phyloP scores from a whole-genome alignment of 2,888 invertebrate species.

The Rhagium mordax region DNA sequence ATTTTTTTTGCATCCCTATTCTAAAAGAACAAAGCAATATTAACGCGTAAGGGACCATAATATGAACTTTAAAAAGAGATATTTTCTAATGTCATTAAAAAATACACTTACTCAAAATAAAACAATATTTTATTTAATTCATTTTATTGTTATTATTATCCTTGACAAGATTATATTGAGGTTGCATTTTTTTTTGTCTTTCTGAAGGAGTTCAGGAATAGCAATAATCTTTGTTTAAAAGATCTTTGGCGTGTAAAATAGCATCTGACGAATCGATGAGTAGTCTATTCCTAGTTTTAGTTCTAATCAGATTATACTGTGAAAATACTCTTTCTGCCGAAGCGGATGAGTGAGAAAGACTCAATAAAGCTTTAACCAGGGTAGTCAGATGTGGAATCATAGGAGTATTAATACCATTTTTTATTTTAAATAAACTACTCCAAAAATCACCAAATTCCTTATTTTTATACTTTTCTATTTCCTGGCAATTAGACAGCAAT shows the following conservation, averaged over 20 bases:
- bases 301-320: not conserved
- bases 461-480: not conserved
- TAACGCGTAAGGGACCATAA: no score
- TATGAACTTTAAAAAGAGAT: no score
- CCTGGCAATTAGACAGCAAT: not conserved
- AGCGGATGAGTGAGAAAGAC: not conserved
- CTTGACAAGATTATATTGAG: no score
- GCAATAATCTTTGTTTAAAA: not conserved
- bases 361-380: not conserved
- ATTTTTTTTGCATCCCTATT: no score
- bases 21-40: no score
- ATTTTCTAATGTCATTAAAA: no score
- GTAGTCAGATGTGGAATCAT: not conserved
- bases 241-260: not conserved
- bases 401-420: conserved; percentile 36
- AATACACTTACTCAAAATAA: no score
- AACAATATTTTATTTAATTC: no score
- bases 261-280: not conserved
- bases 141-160: no score
- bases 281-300: conserved; percentile 3
- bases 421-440: conserved; percentile 41
- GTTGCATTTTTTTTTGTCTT: no score
- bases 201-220: not conserved
- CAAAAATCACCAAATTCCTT: not conserved
- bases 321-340: not conserved